Conservation (phyloP, 2,888 invertebrate species). For the Chaitophorus viminalis region DNA sequence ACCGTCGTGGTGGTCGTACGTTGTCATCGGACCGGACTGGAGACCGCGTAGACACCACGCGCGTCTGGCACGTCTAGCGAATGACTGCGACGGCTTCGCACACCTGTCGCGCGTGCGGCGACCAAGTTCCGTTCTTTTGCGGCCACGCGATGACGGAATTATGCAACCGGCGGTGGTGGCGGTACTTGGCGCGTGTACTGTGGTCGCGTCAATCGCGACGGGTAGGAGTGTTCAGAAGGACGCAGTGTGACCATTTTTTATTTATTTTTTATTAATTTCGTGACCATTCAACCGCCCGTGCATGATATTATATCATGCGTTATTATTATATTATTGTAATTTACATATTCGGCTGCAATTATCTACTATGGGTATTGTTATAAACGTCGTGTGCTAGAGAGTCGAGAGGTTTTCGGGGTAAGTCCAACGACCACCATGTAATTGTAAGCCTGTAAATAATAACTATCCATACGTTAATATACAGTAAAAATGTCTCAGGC, state of each 20-base stretch:
- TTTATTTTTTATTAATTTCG: neutral
- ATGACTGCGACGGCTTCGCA: neutral
- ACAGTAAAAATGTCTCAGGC: too few species aligned
- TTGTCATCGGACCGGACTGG: neutral
- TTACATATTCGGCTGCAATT: too few species aligned
- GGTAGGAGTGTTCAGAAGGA: constrained; percentile 40
- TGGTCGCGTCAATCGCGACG: neutral
- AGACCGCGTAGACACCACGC: neutral
- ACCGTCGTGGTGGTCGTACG: too few species aligned
- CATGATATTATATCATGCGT: neutral
- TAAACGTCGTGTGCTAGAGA: too few species aligned
- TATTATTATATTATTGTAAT: too few species aligned
- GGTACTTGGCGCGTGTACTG: constrained; percentile 6
- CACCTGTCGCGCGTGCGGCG: constrained; percentile 8
- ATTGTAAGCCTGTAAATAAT: too few species aligned
- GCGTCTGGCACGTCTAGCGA: neutral
- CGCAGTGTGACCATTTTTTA: constrained; percentile 44
- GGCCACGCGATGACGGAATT: constrained; percentile 22
- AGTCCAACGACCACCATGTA: too few species aligned
- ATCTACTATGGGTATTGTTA: too few species aligned
- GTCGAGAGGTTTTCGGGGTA: too few species aligned
- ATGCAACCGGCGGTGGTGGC: constrained; percentile 24
- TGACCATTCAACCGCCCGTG: neutral
- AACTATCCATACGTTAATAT: too few species aligned
- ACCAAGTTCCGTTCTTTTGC: neutral